These are phyloP conservation scores for Herpetotheres cachinnans DNA, from an alignment of 2,113 vertebrate species.

Conservation along the genomic window DNA sequence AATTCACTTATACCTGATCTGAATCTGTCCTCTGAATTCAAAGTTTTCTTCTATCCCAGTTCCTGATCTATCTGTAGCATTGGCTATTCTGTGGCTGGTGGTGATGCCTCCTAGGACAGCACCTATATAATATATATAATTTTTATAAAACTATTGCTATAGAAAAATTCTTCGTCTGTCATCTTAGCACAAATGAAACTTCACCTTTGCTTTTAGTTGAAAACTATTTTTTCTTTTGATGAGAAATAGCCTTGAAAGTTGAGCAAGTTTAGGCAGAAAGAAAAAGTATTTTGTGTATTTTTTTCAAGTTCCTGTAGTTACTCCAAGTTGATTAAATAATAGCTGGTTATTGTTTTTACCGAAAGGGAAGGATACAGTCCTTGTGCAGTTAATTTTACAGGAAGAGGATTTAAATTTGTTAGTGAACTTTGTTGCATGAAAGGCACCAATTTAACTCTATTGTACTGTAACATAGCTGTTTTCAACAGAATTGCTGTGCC, in stretches of 20 bases:
- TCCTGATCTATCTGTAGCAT: neutral
- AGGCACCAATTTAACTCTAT: slow-evolving; percentile 52
- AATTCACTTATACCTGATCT: neutral
- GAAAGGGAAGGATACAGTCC: neutral
- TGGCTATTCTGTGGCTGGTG: neutral
- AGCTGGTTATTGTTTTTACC: neutral
- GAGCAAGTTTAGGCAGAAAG: neutral
- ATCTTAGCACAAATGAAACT: neutral
- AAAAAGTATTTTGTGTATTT: neutral
- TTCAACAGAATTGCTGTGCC: slow-evolving; percentile 64
- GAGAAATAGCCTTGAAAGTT: neutral
- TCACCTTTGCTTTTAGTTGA: neutral
- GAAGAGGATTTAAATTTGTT: slow-evolving; percentile 32
- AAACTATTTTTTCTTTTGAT: neutral
- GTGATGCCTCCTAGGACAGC: neutral
- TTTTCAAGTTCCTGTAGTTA: neutral
- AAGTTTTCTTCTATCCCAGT: neutral
- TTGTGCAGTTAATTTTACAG: neutral
- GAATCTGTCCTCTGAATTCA: neutral
- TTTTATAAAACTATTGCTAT: neutral
- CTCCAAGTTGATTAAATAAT: neutral
- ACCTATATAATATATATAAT: neutral
- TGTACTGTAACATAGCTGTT: slow-evolving; percentile 60
- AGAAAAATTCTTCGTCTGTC: neutral
- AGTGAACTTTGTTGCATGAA: slow-evolving; percentile 50